Base-by-base conservation (phyloP, 2,888 invertebrate genomes). In the Epinotia brunnichana region DNA sequence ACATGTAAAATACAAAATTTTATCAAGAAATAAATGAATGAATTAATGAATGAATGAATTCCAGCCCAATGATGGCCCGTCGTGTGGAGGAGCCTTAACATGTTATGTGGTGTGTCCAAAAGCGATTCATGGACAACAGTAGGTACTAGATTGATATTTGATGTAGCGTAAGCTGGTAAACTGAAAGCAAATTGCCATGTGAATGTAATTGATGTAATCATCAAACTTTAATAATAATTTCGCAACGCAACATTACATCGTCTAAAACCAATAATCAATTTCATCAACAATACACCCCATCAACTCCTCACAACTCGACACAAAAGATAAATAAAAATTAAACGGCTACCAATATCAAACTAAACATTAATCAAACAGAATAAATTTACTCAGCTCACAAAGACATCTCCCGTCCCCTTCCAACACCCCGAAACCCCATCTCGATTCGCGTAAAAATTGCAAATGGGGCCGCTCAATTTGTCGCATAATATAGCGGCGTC, bases 381-480 rank as follows among this genome's bases (percentile, higher is more conserved):
- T 41, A 54, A 69, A 70, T 56, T 81, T 81, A 48, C 48, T 48
- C 48, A n/a, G 76, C 82, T 80, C 77, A 87, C 87, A 88, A 88
- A 84, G 78, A 83, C 83, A 84, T 85, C 86, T 87, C 80, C 77
- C 70, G 63, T 84, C 85, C 81, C 85, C 68, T 70, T 83, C 79
- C 66, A 53, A 69, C 79, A 13, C 74, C 61, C 53, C 4, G 4
- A 70, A 57, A 74, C 21, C 29, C 59, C 61, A 51, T 73, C 70
- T 66, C 70, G 35, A 39, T 61, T 66, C 78, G 78, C 78, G 80
- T 79, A 83, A 85, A 86, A 85, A 84, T 85, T 83, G 84, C 85
- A 82, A 83, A 80, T 78, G 80, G 71, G 71, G 79, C 80, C 81
- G 82, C 87, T 83, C 86, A 87, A 87, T 88, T 89, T 88, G 87